A percentile compares a stretch with the other conserved stretches of the same genome.
Evolutionary conservation across 2,113 vertebrate species (phyloP).

Genomic region (Tachycineta bicolor): DNA sequence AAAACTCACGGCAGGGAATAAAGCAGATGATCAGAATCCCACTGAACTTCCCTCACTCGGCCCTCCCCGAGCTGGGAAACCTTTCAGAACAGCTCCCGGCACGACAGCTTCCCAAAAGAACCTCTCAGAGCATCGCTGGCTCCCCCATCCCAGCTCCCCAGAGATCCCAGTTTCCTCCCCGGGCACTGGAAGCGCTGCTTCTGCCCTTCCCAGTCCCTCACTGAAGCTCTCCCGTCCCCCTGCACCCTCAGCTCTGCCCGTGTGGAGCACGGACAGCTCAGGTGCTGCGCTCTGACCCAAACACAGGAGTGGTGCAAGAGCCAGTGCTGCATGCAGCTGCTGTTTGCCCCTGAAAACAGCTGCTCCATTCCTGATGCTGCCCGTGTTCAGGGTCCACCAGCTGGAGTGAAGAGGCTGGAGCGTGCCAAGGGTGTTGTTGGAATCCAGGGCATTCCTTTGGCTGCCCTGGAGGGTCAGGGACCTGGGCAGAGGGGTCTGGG

Average conservation of each 20-base stretch:
- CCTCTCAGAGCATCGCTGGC: fast-evolving
- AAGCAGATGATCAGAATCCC: neutral
- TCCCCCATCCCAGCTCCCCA: neutral
- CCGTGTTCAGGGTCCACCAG: neutral
- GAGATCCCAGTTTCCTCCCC: too few relatives aligned
- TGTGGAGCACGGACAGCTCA: neutral
- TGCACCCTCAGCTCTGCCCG: neutral
- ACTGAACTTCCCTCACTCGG: neutral
- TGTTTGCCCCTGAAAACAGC: neutral
- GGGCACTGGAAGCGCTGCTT: fast-evolving
- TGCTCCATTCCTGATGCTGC: fast-evolving
- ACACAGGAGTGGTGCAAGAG: neutral
- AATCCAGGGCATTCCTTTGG: too few relatives aligned
- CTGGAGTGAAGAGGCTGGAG: neutral
- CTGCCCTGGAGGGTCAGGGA: too few relatives aligned
- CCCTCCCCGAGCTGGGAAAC: neutral
- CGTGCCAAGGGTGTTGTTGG: too few relatives aligned
- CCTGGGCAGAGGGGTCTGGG: too few relatives aligned
- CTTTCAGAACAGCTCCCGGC: neutral
- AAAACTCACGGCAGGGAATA: neutral
- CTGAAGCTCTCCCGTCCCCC: fast-evolving
- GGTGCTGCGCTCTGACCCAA: neutral
- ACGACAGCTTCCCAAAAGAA: neutral
- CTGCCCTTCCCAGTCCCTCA: too few relatives aligned
- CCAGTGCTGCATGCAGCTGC: neutral